Conservation (phyloP, 1,140 invertebrate genomes). For the Copidosoma floridanum region DNA sequence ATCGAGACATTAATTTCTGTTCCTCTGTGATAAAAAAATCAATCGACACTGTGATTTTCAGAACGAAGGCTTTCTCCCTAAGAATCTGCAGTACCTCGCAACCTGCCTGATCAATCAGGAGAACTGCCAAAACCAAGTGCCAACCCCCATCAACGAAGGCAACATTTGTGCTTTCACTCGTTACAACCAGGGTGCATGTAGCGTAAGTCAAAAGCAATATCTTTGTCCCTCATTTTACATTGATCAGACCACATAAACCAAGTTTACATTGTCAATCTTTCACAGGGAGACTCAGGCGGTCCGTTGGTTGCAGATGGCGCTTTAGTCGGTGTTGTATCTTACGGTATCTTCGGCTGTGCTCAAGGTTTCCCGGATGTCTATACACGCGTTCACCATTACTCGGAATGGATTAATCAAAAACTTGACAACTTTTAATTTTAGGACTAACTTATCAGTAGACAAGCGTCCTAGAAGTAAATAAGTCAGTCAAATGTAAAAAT, state of each 20-base stretch:
- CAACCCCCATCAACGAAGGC: slow-evolving; percentile 59
- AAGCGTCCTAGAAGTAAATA: too few relatives aligned
- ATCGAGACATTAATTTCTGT: too few relatives aligned
- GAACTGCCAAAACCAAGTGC: slow-evolving; percentile 57
- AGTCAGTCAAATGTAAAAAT: too few relatives aligned
- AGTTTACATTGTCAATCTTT: background rate
- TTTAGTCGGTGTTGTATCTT: background rate
- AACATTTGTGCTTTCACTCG: slow-evolving; percentile 41
- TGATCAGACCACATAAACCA: too few relatives aligned
- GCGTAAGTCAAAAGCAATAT: slow-evolving; percentile 63
- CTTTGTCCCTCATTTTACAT: slow-evolving; percentile 51
- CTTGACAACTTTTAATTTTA: too few relatives aligned
- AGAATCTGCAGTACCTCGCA: slow-evolving; percentile 50
- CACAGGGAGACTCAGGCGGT: background rate
- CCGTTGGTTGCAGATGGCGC: background rate
- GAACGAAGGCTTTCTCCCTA: too few relatives aligned
- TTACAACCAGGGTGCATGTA: slow-evolving; percentile 59
- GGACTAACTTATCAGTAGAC: too few relatives aligned
- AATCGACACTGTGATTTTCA: too few relatives aligned
- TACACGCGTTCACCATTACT: slow-evolving; percentile 54
- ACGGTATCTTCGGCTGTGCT: slow-evolving; percentile 64
- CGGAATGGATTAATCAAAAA: slow-evolving; percentile 52
- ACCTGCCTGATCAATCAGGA: too few relatives aligned
- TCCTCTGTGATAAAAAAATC: too few relatives aligned
- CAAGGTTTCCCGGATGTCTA: slow-evolving; percentile 61